These are phyloP conservation scores for Cotesia chilonis DNA, from an alignment of 1,140 invertebrate genomes.

Conservation along the genomic window DNA sequence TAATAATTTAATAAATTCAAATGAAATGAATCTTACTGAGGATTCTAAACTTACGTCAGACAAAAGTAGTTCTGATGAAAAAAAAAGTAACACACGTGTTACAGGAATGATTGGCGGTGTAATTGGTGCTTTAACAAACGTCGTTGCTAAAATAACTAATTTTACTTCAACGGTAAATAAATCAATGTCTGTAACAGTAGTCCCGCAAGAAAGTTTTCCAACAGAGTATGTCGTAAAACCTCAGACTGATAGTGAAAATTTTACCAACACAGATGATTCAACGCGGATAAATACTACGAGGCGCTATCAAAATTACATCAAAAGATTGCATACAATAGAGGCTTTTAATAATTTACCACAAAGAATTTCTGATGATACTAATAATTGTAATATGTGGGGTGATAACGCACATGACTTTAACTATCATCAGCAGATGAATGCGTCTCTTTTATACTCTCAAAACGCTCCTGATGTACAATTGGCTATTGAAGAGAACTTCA, in stretches of 20 bases:
- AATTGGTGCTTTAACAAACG: constrained; percentile 41
- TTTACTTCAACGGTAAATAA: constrained; percentile 44
- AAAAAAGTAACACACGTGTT: constrained; percentile 34
- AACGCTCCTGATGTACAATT: constrained; percentile 13
- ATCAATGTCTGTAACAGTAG: constrained; percentile 50
- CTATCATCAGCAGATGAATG: no score
- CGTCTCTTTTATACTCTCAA: no score
- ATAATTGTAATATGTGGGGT: neutral
- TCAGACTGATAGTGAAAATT: constrained; percentile 36
- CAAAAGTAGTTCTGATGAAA: constrained; percentile 31
- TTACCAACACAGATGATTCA: constrained; percentile 26
- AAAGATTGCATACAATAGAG: no score
- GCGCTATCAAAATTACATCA: constrained; percentile 6
- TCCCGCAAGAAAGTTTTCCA: constrained; percentile 46
- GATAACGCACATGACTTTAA: no score
- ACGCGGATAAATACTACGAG: constrained; percentile 21
- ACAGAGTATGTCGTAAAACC: constrained; percentile 44
- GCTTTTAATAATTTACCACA: neutral
- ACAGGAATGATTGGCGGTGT: constrained; percentile 34
- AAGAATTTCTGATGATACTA: neutral
- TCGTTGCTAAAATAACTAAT: constrained; percentile 41
- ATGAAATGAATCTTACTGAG: neutral
- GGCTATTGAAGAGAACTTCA: constrained; percentile 25
- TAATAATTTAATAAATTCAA: no score
- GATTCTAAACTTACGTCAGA: constrained; percentile 13